These are phyloP conservation scores for Hesperia comma DNA, from an alignment of 2,888 invertebrate genomes.

Conservation along the genomic window DNA sequence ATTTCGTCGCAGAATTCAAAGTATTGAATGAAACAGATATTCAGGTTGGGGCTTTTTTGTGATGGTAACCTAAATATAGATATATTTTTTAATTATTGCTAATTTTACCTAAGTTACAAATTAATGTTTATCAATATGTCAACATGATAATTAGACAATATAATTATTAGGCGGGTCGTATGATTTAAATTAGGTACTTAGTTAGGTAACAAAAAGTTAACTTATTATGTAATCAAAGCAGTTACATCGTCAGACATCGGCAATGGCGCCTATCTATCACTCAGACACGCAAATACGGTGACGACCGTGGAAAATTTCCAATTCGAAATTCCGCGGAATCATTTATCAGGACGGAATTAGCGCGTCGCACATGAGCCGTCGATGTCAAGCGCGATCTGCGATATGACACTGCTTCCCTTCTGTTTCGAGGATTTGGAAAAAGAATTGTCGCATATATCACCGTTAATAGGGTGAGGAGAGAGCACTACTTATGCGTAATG, in stretches of 20 bases:
- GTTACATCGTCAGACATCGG: background rate
- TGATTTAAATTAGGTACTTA: no score
- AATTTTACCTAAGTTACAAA: no score
- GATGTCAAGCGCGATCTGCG: conserved; percentile 62
- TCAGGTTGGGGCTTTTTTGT: no score
- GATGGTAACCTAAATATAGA: no score
- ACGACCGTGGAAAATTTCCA: conserved; percentile 61
- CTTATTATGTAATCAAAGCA: background rate
- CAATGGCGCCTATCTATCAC: conserved; percentile 22
- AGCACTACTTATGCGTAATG: conserved; percentile 84
- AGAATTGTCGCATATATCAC: conserved; percentile 83
- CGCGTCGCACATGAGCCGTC: conserved; percentile 67
- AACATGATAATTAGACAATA: no score
- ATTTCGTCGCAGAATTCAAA: conserved; percentile 35
- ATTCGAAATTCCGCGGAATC: conserved; percentile 63
- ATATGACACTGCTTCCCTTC: conserved; percentile 76
- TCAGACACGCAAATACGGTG: conserved; percentile 42
- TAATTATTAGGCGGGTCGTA: no score
- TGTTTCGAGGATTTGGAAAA: conserved; percentile 77
- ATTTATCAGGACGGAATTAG: conserved; percentile 78
- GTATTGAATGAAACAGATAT: background rate
- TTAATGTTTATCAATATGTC: no score
- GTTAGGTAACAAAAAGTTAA: no score
- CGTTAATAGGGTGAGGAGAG: conserved; percentile 82
- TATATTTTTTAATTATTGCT: no score